These are phyloP conservation scores for Drosophila parthenogenetica DNA, from an alignment of 2,888 invertebrate genomes.

Conservation along the genomic window DNA sequence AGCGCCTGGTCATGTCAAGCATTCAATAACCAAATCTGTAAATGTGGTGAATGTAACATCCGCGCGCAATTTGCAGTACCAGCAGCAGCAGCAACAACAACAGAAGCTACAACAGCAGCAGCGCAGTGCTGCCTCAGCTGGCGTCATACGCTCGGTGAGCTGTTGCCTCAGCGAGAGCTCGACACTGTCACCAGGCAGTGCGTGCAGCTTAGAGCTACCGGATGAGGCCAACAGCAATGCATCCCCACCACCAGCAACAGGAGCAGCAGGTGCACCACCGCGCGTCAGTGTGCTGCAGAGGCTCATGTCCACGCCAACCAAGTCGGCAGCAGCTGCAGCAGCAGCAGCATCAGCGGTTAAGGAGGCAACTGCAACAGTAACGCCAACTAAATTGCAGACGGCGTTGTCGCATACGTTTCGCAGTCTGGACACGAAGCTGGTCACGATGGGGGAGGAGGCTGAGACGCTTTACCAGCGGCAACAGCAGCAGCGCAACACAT, in stretches of 20 bases:
- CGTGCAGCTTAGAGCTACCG: conserved; percentile 57
- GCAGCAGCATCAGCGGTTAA: conserved; percentile 1
- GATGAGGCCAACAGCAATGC: conserved; percentile 58
- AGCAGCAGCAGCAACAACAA: conserved; percentile 56
- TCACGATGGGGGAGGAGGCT: conserved; percentile 73
- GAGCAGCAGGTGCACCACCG: conserved; percentile 6
- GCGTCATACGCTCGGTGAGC: conserved; percentile 55
- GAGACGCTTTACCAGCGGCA: conserved; percentile 74
- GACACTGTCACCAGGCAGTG: conserved; percentile 66
- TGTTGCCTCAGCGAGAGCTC: conserved; percentile 64
- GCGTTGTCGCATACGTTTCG: conserved; percentile 80
- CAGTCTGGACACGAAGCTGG: conserved; percentile 77
- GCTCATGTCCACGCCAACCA: conserved; percentile 39
- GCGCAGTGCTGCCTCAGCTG: not conserved
- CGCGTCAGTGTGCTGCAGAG: conserved; percentile 45
- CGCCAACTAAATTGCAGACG: conserved; percentile 65
- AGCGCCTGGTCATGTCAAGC: conserved; percentile 83
- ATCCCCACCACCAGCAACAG: conserved; percentile 37
- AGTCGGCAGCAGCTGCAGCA: conserved; percentile 2
- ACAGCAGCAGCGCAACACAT: conserved; percentile 31
- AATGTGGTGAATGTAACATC: conserved; percentile 83
- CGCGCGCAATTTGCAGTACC: conserved; percentile 79
- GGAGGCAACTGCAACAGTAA: conserved; percentile 1
- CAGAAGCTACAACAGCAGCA: conserved; percentile 23
- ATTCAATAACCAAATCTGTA: conserved; percentile 85